Percentiles rank a stretch among this genome's conserved stretches.
phyloP scores from a whole-genome alignment of 2,113 vertebrate species.

The Toxotes chatareus region DNA sequence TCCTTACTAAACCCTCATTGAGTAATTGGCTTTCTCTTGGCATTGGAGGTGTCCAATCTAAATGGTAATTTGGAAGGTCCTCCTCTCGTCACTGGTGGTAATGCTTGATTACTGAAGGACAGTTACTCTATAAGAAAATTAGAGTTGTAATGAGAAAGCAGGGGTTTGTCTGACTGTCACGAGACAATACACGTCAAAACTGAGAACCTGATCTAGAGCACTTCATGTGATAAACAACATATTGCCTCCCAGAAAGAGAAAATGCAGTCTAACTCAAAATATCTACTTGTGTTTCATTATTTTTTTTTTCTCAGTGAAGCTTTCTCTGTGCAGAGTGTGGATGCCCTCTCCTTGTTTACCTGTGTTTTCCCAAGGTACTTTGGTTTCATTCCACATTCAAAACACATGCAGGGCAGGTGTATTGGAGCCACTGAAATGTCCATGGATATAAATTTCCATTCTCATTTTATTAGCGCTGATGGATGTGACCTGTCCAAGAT shows the following conservation, averaged over 20 bases:
- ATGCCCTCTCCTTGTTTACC: neutral
- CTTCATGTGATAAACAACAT: conserved; percentile 30
- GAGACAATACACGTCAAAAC: conserved; percentile 46
- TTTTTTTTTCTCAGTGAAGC: neutral
- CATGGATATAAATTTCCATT: conserved; percentile 8
- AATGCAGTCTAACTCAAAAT: neutral
- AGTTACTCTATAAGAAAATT: conserved; percentile 57
- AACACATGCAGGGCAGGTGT: neutral
- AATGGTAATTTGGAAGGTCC: conserved; percentile 80
- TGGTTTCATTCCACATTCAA: conserved; percentile 5
- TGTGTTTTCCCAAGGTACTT: neutral
- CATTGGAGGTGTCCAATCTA: conserved; percentile 79
- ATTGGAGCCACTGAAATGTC: neutral
- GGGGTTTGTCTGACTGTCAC: conserved; percentile 28
- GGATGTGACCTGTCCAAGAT: conserved; percentile 32
- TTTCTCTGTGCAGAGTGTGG: neutral
- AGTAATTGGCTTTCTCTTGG: conserved; percentile 79
- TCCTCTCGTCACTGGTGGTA: conserved; percentile 46
- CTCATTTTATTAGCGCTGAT: conserved; percentile 36
- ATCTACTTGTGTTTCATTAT: neutral
- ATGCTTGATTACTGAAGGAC: conserved; percentile 65
- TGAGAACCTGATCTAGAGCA: neutral
- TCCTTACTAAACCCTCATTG: conserved; percentile 51
- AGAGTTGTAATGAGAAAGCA: conserved; percentile 58
- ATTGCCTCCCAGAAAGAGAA: conserved; percentile 8